A percentile compares a stretch with the other conserved stretches of the same genome.
These are phyloP conservation scores for Thinocorus orbignyianus DNA, from an alignment of 2,113 vertebrate species.

Conservation along the genomic window DNA sequence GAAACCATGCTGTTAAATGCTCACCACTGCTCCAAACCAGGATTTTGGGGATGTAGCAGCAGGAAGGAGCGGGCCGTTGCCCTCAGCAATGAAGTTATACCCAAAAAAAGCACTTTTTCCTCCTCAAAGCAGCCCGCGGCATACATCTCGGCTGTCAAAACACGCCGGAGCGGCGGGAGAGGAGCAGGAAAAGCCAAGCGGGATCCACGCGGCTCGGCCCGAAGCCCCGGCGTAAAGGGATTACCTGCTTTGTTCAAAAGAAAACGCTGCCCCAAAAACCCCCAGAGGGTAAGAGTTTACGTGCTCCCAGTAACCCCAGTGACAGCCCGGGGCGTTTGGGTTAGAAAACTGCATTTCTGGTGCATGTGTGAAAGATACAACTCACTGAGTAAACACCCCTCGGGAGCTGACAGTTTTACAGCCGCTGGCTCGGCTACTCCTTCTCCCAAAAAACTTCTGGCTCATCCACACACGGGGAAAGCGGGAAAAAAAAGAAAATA, in stretches of 20 bases:
- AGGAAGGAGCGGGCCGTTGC: background rate
- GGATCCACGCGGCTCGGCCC: background rate
- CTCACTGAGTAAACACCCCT: slow-evolving; percentile 8
- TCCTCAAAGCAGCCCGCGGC: background rate
- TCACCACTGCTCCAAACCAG: accelerated
- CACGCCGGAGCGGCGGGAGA: background rate
- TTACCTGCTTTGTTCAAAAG: background rate
- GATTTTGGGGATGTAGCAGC: background rate
- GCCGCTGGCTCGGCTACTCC: background rate
- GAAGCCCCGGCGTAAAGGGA: background rate
- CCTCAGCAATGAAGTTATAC: background rate
- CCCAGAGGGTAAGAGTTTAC: accelerated
- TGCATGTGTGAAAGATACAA: slow-evolving; percentile 16
- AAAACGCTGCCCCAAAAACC: background rate
- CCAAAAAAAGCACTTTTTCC: background rate
- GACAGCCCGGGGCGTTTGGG: background rate
- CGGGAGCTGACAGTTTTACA: slow-evolving; percentile 55
- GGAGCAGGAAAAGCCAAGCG: background rate
- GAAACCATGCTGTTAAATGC: accelerated
- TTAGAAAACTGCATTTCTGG: slow-evolving; percentile 5
- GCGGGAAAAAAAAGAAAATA: background rate
- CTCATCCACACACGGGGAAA: background rate
- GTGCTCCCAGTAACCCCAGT: background rate
- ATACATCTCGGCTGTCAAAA: slow-evolving; percentile 35
- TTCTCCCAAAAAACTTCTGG: background rate